Percentiles rank a stretch among this genome's conserved stretches.
phyloP scores from a whole-genome alignment of 2,797 vertebrate genomes.

The Xerus rutilus region DNA sequence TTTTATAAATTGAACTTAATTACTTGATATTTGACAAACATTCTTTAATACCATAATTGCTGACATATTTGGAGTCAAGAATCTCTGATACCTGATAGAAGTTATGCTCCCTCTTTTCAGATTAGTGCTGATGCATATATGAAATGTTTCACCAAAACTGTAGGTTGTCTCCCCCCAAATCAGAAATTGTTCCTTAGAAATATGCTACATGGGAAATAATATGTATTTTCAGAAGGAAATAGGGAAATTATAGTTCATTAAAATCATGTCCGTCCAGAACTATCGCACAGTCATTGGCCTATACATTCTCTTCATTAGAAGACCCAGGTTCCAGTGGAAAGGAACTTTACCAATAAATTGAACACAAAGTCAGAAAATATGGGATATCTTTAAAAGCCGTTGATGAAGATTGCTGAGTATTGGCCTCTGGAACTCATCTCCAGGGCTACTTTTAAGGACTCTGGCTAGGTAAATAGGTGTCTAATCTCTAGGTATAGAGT shows the following conservation, averaged over 20 bases:
- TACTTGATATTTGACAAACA: slow-evolving; percentile 40
- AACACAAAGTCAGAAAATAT: neutral
- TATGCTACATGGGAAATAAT: slow-evolving; percentile 12
- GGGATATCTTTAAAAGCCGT: neutral
- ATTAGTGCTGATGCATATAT: neutral
- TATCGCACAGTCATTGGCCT: neutral
- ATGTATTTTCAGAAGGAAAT: slow-evolving; percentile 37
- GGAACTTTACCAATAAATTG: neutral
- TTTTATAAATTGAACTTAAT: slow-evolving; percentile 58
- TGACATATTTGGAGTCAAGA: slow-evolving; percentile 48
- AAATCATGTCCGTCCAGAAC: neutral
- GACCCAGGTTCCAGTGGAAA: neutral
- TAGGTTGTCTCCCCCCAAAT: neutral
- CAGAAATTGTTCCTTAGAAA: neutral
- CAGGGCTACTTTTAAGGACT: neutral
- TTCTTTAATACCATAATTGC: slow-evolving; percentile 3
- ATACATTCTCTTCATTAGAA: neutral
- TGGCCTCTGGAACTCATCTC: neutral
- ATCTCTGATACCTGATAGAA: slow-evolving; percentile 16
- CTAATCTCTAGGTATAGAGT: neutral
- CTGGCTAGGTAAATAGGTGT: neutral
- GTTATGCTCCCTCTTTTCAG: neutral
- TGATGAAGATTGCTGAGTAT: neutral
- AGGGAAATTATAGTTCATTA: slow-evolving; percentile 39
- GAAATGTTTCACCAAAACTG: slow-evolving; percentile 5